A percentile compares a stretch with the other conserved stretches of the same genome.
These are phyloP conservation scores for Podocnemis expansa DNA, from an alignment of 2,113 vertebrate species.

Conservation along the genomic window DNA sequence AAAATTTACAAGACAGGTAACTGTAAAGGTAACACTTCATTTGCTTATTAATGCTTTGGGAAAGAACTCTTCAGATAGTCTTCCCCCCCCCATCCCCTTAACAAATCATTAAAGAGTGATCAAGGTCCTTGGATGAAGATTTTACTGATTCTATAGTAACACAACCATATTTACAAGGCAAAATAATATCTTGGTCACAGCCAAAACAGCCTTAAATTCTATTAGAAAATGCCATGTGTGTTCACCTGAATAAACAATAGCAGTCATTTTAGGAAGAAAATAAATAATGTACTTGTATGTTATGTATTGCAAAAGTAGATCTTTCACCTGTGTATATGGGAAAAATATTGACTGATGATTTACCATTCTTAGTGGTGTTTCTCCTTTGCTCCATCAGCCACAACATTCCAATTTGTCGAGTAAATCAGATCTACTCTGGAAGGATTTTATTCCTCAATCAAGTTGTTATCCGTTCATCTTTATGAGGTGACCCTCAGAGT, in stretches of 20 bases:
- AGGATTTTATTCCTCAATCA: too few species aligned
- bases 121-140: rapidly evolving
- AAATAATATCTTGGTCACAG: not conserved
- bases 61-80: not conserved
- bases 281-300: too few species aligned
- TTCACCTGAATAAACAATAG: rapidly evolving
- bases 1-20: not conserved
- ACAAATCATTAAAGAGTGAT: not conserved
- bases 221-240: not conserved
- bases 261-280: rapidly evolving
- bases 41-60: not conserved
- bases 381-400: too few species aligned
- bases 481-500: not conserved
- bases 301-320: too few species aligned
- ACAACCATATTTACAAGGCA: not conserved
- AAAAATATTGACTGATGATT: too few species aligned
- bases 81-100: not conserved
- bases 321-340: too few species aligned
- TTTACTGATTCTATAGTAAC: not conserved
- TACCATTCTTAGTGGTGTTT: too few species aligned
- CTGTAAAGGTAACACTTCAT: not conserved
- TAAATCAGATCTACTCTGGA: too few species aligned
- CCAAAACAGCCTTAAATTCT: not conserved
- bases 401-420: too few species aligned
- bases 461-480: too few species aligned